Conservation (phyloP, 2,113 vertebrate genomes). For the Cygnus buccinator region DNA sequence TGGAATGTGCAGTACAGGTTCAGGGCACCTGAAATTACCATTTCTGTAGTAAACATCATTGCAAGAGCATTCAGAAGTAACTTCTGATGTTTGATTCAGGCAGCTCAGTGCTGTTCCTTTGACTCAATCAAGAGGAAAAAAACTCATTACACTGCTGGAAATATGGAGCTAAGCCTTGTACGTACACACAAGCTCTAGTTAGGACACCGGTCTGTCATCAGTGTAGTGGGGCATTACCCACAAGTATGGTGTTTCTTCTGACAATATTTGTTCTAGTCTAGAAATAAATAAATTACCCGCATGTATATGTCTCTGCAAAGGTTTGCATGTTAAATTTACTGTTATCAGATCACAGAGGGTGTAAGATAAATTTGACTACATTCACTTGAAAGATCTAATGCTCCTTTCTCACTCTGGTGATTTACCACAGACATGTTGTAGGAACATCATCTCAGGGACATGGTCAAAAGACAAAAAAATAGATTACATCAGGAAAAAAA, state of each 20-base stretch:
- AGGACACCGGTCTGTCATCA: neutral
- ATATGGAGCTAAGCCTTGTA: neutral
- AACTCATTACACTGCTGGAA: neutral
- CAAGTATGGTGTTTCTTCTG: constrained; percentile 12
- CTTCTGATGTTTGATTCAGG: neutral
- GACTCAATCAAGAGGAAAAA: neutral
- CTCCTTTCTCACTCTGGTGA: neutral
- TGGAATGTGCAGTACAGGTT: neutral
- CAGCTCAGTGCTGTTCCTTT: neutral
- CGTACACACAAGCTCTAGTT: neutral
- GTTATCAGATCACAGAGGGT: constrained; percentile 15
- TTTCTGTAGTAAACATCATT: neutral
- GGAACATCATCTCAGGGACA: neutral
- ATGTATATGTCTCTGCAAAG: neutral
- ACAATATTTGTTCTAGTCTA: constrained; percentile 49
- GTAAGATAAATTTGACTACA: constrained; percentile 2
- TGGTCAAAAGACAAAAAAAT: neutral
- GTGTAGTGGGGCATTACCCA: neutral
- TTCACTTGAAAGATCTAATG: neutral
- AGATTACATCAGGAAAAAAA: neutral
- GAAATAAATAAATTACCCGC: constrained; percentile 27
- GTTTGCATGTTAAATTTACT: neutral
- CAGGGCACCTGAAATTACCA: neutral
- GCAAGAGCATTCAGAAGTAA: neutral
- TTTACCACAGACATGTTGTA: neutral